phyloP scores from a whole-genome alignment of 2,797 vertebrate genomes.

The Pogoniulus pusillus region DNA sequence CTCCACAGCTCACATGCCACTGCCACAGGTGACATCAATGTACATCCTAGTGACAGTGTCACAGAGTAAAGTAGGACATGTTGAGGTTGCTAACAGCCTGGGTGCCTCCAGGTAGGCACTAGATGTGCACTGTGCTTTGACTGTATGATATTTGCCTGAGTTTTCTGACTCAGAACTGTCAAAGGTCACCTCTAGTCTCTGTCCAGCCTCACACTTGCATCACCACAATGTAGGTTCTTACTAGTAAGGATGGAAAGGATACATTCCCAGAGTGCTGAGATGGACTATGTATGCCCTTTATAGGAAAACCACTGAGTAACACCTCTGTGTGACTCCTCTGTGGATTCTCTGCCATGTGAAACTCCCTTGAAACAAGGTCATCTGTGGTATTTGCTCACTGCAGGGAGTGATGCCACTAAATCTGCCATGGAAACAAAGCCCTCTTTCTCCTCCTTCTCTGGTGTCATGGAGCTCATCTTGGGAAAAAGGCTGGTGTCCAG shows the following conservation, averaged over 20 bases:
- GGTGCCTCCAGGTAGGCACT: neutral
- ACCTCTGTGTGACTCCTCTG: neutral
- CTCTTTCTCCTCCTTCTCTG: neutral
- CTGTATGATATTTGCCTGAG: neutral
- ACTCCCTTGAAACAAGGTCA: neutral
- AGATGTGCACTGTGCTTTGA: neutral
- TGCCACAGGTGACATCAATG: neutral
- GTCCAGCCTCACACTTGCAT: neutral
- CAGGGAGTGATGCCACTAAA: accelerated
- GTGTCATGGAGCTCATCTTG: neutral
- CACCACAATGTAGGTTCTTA: neutral
- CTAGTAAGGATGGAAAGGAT: neutral
- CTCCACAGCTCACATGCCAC: neutral
- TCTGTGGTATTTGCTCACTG: neutral
- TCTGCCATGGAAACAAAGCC: neutral
- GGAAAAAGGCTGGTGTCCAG: neutral
- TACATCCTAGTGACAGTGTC: neutral
- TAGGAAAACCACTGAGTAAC: neutral
- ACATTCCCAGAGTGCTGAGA: neutral
- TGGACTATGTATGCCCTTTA: neutral
- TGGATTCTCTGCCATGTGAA: neutral
- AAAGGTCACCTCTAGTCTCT: neutral
- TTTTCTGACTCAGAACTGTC: neutral
- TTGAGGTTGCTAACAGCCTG: neutral
- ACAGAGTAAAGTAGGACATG: neutral